Base-by-base conservation (phyloP, 2,888 invertebrate genomes). In the Cepaea hortensis region DNA sequence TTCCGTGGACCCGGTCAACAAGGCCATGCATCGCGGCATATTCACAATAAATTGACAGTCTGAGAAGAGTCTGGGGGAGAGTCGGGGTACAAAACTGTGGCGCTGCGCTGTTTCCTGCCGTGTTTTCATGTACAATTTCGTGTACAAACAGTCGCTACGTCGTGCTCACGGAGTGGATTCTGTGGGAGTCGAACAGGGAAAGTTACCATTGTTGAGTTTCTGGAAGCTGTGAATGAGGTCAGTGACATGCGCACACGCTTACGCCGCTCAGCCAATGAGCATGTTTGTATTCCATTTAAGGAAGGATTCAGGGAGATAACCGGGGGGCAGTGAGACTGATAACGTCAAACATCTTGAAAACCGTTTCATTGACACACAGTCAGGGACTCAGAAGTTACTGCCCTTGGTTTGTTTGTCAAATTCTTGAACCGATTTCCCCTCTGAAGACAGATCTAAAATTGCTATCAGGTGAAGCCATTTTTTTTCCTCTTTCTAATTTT, bases 381-480 rank as follows among this genome's bases (percentile, higher is more conserved):
- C 6, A 11, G 11, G 2, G n/a, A n/a, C 77, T 77, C 55, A 77
- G 55, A 55, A 61, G 77, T 55, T 55, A 77, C 11, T 61, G 77
- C 77, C 77, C 77, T 77, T 77, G 61, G 55, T 77, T 77, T 77
- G n/a, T 77, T 77, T 77, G 77, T 20, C 15, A n/a, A 61, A 55
- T 11, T 55, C 55, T 55, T 6, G 55, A 11, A 55, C 6, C 6
- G 11, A 55, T 9, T 55, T 55, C 11, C 55, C 11, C 11, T 55
- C 55, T 9, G 7, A 35, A 55, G 11, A 55, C 55, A 55, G 55
- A 55, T 55, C 11, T 55, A 55, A 6, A 55, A 55, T 55, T 11
- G 11, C 7, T 55, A 55, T 11, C 55, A 55, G 55, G 55, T 9
- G 55, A 9, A 11, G 55, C 55, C 0, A 9, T 55, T 55, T 55